These are phyloP conservation scores for Ormyrus rosae DNA, from an alignment of 2,888 invertebrate species.

Conservation along the genomic window DNA sequence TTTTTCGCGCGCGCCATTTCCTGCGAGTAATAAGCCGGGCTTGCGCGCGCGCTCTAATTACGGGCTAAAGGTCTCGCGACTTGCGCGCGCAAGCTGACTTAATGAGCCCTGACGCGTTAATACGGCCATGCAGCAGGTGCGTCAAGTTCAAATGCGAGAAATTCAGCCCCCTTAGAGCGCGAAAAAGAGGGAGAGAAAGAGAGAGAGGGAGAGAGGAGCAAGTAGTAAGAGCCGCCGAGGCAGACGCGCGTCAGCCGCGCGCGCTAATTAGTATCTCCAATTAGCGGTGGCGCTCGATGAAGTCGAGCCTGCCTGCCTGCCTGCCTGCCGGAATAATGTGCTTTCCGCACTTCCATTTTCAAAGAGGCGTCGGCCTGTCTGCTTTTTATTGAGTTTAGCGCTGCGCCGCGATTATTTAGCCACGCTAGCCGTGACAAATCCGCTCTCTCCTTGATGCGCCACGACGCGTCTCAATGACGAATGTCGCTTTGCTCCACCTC, in stretches of 20 bases:
- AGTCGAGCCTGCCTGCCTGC: not conserved
- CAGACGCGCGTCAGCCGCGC: not conserved
- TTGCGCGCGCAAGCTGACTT: not conserved
- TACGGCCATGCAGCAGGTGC: conserved; percentile 28
- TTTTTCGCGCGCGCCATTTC: not conserved
- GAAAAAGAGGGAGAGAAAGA: not conserved
- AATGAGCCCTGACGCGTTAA: conserved; percentile 44
- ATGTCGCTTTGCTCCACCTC: not conserved
- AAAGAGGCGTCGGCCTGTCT: not conserved
- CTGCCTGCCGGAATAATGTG: conserved; percentile 6
- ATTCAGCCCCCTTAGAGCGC: not conserved
- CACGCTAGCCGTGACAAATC: not conserved
- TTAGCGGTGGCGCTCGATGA: conserved; percentile 44
- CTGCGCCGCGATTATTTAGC: not conserved
- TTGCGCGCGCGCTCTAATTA: conserved; percentile 34
- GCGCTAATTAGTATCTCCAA: conserved; percentile 54
- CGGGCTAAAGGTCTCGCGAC: conserved; percentile 7
- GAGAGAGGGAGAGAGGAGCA: not conserved
- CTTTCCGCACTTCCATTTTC: conserved; percentile 36
- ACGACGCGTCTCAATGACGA: conserved; percentile 5
- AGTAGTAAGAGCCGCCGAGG: not conserved
- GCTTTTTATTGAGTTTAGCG: conserved; percentile 19
- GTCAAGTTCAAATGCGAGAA: conserved; percentile 18
- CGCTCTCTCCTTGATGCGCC: not conserved
- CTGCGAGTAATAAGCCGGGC: conserved; percentile 2